phyloP scores from a whole-genome alignment of 1,140 invertebrate species.

The Drosophila saltans region DNA sequence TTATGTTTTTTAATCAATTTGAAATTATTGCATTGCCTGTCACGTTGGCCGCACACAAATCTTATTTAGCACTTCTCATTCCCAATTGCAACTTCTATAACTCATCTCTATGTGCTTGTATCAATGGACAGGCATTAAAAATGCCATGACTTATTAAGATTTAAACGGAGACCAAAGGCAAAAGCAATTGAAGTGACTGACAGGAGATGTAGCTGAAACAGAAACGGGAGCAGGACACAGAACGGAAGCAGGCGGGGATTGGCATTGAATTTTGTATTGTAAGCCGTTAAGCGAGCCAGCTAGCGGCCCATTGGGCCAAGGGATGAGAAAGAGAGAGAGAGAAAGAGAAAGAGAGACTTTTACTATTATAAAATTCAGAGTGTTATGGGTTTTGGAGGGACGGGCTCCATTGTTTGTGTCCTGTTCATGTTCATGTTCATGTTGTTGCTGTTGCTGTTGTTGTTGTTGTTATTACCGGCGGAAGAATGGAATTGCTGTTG shows the following conservation, averaged over 20 bases:
- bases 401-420: constrained; percentile 42
- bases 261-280: constrained; percentile 58
- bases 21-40: no score
- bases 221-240: background rate
- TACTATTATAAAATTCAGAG: constrained; percentile 61
- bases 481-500: constrained; percentile 64
- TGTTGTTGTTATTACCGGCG: constrained; percentile 67
- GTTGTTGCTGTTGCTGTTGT: constrained; percentile 31
- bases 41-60: constrained; percentile 24
- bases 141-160: constrained; percentile 47
- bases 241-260: constrained; percentile 9
- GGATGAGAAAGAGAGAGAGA: background rate
- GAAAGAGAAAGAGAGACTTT: background rate
- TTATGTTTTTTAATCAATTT: no score
- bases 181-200: constrained; percentile 15
- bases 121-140: constrained; percentile 12
- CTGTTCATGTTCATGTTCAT: constrained; percentile 35
- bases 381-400: constrained; percentile 6
- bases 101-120: background rate
- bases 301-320: constrained; percentile 30
- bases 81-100: background rate
- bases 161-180: constrained; percentile 20
- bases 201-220: background rate
- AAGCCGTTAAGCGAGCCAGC: constrained; percentile 46
- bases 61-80: no score